Conservation (phyloP, 2,888 invertebrate species). For the Cheilosia vernalis region DNA sequence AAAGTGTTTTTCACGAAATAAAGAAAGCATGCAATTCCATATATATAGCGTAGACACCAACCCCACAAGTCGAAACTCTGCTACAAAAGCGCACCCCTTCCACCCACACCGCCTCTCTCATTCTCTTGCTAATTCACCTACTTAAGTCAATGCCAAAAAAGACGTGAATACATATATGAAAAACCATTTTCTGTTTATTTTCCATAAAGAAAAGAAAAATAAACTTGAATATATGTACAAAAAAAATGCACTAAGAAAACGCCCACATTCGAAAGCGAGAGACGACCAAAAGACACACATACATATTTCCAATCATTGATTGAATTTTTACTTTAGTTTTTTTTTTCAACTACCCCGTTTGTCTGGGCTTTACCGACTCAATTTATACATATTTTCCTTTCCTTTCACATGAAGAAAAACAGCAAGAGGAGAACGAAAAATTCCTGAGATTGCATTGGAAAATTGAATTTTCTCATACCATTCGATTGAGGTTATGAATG, state of each 20-base stretch:
- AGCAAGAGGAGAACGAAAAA: not conserved
- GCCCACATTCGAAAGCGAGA: not conserved
- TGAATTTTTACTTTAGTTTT: not conserved
- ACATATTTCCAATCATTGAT: conserved; percentile 22
- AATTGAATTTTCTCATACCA: conserved; percentile 42
- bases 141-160: no score
- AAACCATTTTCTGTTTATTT: not conserved
- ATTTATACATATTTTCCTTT: conserved; percentile 9
- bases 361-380: not conserved
- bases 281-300: not conserved
- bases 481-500: conserved; percentile 54
- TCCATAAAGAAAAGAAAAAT: not conserved
- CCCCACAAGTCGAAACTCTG: no score
- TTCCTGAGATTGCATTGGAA: conserved; percentile 33
- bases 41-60: no score
- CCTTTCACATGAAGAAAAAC: not conserved
- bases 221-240: not conserved
- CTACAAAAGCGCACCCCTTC: no score
- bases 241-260: conserved; percentile 15
- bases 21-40: no score
- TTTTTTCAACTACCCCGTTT: not conserved
- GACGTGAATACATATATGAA: no score
- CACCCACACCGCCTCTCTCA: no score
- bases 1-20: no score
- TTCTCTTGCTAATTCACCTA: no score